Base-by-base conservation (phyloP, 2,797 vertebrate species). In the Sebastes miniatus region DNA sequence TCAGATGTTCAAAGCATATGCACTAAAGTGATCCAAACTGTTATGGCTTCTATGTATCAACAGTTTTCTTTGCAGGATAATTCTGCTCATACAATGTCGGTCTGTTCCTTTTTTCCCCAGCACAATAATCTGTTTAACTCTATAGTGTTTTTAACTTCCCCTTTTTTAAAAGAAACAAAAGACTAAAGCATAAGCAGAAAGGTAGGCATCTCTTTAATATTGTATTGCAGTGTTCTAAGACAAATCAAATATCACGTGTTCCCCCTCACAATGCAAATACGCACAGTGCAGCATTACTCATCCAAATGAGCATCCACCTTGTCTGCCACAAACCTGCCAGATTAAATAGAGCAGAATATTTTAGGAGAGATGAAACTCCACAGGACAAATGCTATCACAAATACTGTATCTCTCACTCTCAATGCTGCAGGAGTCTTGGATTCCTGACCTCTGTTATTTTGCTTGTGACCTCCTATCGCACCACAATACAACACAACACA, bases 1-100 rank as follows among this genome's bases (percentile, higher is more conserved):
- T 89, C 81, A 69, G 71, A 85, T 83, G 80, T 87, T 88, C 83
- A 88, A 82, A 87, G 81, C 39, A 79, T 72, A 71, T 79, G 75
- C 36, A 70, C 62, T 64, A 71, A 63, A 85, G 68, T 56, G 25
- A 68, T 87, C 74, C 79, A 77, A 69, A 80, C 25, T 77, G 24
- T 68, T 77, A n/a, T 50, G 50, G 54, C 29, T 61, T 76, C 32
- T 52, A 68, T 65, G 56, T 67, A 62, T 39, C 29, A 73, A 67
- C 43, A 64, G 1, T 63, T 78, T 66, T 74, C 31, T 79, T 77
- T 77, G 43, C 14, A 73, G 27, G 16, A 39, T 64, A 54, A 63
- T 34, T 79, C 36, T 75, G 24, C 16, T 68, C 20, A 34, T n/a
- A 43, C 2, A 39, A 2, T 71, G 50, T 43, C 62, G 5, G 22